Evolutionary conservation across 2,113 vertebrate species (phyloP), one percentile per base, ranked within the genome.

Genomic region (Dromas ardeola): DNA sequence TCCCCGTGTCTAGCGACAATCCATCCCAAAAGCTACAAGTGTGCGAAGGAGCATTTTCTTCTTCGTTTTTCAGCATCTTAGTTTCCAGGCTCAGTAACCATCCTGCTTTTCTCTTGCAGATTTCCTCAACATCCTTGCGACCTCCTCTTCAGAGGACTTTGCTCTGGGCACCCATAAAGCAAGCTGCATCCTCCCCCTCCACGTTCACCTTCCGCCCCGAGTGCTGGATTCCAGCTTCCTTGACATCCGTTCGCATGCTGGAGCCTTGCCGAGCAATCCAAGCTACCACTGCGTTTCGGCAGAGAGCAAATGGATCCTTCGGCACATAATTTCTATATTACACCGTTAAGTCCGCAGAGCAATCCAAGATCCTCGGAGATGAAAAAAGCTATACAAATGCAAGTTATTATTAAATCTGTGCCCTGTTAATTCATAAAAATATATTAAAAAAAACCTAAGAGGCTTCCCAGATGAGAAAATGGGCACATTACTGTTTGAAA

Each of bases 401-500:
- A 86, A 21, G 26, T 74, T 95, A 42, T 95, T 97, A 97, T 95
- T 96, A 96, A 96, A 96, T 96, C 95, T 88, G 84, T 87, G 85
- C 95, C 92, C n/a, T 27, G 84, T 92, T 97, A 95, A 97, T 98
- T 97, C 96, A 95, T 95, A 94, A 97, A 94, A 97, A 79, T 30
- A 65, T 90, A 96, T 95, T 96, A 94, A 78, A 70, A 83, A 83
- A 84, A 92, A 74, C 34, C 55, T 66, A 69, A 88, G 91, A 95
- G 94, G 76, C 62, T 85, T 86, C 90, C 79, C 93, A 90, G 87
- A 95, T 95, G 95, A 97, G 93, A 81, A 97, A 97, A 96, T 63
- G 70, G 88, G 85, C 89, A 76, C 83, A 97, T 97, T 95, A 93
- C 70, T 67, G 66, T 43, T 93, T 97, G 94, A 97, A 97, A 98